phyloP scores from a whole-genome alignment of 1,140 invertebrate genomes.

The Cherax quadricarinatus region DNA sequence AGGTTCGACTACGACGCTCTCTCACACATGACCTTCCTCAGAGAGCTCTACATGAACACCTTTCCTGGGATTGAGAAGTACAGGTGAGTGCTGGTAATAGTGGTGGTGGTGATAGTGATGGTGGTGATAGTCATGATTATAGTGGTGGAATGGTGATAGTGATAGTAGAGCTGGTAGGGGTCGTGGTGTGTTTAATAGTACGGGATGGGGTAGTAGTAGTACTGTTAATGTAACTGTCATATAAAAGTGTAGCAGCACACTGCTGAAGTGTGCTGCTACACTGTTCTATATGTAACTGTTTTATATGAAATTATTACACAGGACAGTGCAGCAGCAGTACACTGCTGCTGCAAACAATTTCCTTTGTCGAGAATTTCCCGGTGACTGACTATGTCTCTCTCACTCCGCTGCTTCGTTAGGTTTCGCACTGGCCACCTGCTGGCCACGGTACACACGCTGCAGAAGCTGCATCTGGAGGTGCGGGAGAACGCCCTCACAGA shows the following conservation, averaged over 20 bases:
- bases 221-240: too few species aligned
- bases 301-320: too few species aligned
- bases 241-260: too few species aligned
- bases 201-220: too few species aligned
- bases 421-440: constrained; percentile 78
- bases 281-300: too few species aligned
- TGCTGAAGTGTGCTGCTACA: too few species aligned
- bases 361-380: too few species aligned
- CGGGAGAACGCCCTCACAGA: constrained; percentile 84
- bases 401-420: not conserved
- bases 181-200: not conserved
- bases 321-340: too few species aligned
- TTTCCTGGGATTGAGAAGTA: constrained; percentile 73
- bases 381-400: too few species aligned
- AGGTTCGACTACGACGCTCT: constrained; percentile 73
- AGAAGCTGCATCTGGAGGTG: constrained; percentile 73
- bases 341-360: too few species aligned
- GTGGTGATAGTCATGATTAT: not conserved
- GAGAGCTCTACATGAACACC: constrained; percentile 72
- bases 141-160: not conserved
- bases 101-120: not conserved
- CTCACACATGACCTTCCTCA: constrained; percentile 72
- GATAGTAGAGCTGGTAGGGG: not conserved
- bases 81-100: constrained; percentile 19
- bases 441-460: constrained; percentile 71